Evolutionary conservation across 2,888 invertebrate species (phyloP).

Genomic region (Octonoba sinensis): DNA sequence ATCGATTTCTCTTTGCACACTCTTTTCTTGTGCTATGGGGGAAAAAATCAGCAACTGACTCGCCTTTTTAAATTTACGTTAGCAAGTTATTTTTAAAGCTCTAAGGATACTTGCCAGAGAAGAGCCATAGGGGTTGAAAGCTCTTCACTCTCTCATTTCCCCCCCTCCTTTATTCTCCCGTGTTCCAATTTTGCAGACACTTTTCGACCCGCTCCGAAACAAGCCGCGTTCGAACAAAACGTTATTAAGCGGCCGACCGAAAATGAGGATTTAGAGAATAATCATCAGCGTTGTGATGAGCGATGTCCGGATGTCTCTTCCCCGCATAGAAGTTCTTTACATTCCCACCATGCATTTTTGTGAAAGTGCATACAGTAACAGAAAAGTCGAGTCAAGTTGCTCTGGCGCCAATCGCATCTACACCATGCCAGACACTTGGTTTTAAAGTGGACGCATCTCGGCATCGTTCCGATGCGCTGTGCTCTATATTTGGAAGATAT

Average conservation of each 20-base stretch:
- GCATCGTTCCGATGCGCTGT: not conserved
- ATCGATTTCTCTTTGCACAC: no score
- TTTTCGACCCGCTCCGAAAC: constrained; percentile 38
- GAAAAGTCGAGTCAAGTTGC: constrained; percentile 29
- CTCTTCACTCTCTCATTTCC: constrained; percentile 41
- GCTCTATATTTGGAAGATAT: no score
- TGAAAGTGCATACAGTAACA: constrained; percentile 4
- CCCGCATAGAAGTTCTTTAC: constrained; percentile 15
- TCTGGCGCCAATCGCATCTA: constrained; percentile 34
- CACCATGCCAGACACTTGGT: constrained; percentile 11
- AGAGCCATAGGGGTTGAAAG: constrained; percentile 17
- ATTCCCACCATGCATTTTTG: constrained; percentile 13
- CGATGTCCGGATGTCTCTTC: constrained; percentile 20
- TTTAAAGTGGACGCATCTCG: constrained; percentile 25
- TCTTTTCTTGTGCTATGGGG: constrained; percentile 13
- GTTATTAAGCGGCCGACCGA: constrained; percentile 39
- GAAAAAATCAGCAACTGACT: constrained; percentile 20
- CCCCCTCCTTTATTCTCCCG: not conserved
- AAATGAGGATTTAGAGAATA: constrained; percentile 46
- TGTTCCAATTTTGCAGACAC: constrained; percentile 47
- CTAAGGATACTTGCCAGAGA: constrained; percentile 46
- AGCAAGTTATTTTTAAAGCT: constrained; percentile 59
- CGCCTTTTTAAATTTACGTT: constrained; percentile 40
- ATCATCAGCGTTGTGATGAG: constrained; percentile 14
- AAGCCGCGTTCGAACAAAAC: constrained; percentile 35